A percentile compares a stretch with the other conserved stretches of the same genome.
These are phyloP conservation scores for Scaptomyza cyrtandrae DNA, from an alignment of 2,888 invertebrate genomes.

Conservation along the genomic window DNA sequence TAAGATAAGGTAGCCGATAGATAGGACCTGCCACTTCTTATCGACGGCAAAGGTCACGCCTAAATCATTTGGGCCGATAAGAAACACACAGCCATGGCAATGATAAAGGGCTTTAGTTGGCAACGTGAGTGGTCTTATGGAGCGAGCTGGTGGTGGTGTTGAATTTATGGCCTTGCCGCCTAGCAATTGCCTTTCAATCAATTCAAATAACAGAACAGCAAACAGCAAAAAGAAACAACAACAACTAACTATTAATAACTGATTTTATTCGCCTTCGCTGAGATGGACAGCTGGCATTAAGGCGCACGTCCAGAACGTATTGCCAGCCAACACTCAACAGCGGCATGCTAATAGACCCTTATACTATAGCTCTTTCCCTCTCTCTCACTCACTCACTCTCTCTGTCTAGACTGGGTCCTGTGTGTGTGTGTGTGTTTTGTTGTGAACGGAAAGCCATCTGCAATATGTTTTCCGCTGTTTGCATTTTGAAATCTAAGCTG, in stretches of 20 bases:
- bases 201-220: constrained; percentile 67
- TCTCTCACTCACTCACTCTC: constrained; percentile 6
- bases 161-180: constrained; percentile 45
- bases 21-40: constrained; percentile 51
- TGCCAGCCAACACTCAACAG: constrained; percentile 54
- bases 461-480: constrained; percentile 72
- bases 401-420: background rate
- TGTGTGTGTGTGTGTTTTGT: background rate
- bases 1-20: constrained; percentile 43
- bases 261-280: constrained; percentile 63
- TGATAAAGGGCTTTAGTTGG: background rate
- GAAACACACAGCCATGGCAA: constrained; percentile 19
- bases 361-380: background rate
- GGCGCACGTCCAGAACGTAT: constrained; percentile 35
- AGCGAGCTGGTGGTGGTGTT: no score
- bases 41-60: constrained; percentile 39
- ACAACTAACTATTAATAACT: constrained; percentile 66
- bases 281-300: constrained; percentile 59
- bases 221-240: constrained; percentile 22
- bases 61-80: constrained; percentile 51
- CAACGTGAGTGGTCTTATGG: constrained; percentile 53
- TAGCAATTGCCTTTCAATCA: constrained; percentile 68
- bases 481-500: constrained; percentile 75
- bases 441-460: constrained; percentile 60
- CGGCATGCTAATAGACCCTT: constrained; percentile 73